phyloP scores from a whole-genome alignment of 2,113 vertebrate genomes.

The Gadus chalcogrammus region DNA sequence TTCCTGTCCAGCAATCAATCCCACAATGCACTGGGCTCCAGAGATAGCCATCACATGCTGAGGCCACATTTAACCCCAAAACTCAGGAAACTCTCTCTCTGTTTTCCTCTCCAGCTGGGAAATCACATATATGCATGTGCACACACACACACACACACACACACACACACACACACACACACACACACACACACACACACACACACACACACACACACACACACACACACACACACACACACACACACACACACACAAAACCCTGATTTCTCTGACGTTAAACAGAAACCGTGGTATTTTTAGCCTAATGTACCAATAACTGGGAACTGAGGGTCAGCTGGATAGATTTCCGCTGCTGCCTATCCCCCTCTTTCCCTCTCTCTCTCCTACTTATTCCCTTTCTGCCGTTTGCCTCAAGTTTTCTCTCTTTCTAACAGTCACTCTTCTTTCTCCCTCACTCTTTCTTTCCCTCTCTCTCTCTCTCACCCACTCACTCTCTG shows the following conservation, averaged over 20 bases:
- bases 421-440: not conserved
- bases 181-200: not conserved
- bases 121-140: too few species aligned
- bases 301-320: not conserved
- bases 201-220: constrained; percentile 2
- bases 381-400: not conserved
- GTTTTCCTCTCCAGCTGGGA: not conserved
- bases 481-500: not conserved
- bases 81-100: constrained; percentile 65
- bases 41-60: constrained; percentile 65
- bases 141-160: constrained; percentile 1
- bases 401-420: not conserved
- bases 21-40: constrained; percentile 49
- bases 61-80: constrained; percentile 57
- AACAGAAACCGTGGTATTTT: not conserved
- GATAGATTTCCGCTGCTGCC: not conserved
- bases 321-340: not conserved
- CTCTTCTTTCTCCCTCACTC: not conserved
- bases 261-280: not conserved
- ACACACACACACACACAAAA: not conserved
- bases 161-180: not conserved
- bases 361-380: not conserved
- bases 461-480: not conserved
- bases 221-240: not conserved
- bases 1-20: constrained; percentile 51